Evolutionary conservation across 92 coral and sea anemone genomes (phyloP).

Genomic region (Porites rus): DNA sequence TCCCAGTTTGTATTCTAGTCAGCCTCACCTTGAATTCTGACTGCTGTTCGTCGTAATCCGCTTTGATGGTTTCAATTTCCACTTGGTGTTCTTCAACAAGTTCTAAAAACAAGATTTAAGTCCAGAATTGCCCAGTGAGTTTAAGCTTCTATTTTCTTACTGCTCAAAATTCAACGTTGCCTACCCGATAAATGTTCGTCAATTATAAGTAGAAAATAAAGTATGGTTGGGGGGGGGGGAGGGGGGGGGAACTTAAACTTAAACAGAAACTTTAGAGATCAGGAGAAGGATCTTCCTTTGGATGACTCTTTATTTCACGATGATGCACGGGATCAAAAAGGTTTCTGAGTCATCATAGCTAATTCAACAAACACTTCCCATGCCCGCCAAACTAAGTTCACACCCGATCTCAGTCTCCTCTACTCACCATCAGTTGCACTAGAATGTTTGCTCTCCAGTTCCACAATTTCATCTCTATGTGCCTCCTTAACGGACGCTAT

Average conservation of each 20-base stretch:
- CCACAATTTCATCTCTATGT: conserved; percentile 84
- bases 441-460: conserved; percentile 86
- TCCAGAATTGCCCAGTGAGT: not conserved
- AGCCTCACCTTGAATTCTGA: conserved; percentile 69
- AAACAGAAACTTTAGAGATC: too few relatives aligned
- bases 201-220: too few relatives aligned
- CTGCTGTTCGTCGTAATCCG: conserved; percentile 94
- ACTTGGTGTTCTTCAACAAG: conserved; percentile 96
- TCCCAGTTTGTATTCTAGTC: too few relatives aligned
- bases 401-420: not conserved
- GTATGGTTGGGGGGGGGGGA: not conserved
- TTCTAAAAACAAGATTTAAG: conserved; percentile 55
- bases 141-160: not conserved
- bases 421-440: conserved; percentile 87
- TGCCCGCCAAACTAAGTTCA: not conserved
- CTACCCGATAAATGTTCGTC: too few relatives aligned
- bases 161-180: not conserved
- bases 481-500: conserved; percentile 73
- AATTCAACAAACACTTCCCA: not conserved
- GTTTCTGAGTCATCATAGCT: not conserved
- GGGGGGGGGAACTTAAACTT: not conserved
- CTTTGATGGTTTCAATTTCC: conserved; percentile 94
- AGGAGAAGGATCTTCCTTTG: too few relatives aligned
- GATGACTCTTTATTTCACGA: too few relatives aligned
- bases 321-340: not conserved